Evolutionary conservation across 2,888 invertebrate species (phyloP).

Genomic region (Cecidostiba fungosa): DNA sequence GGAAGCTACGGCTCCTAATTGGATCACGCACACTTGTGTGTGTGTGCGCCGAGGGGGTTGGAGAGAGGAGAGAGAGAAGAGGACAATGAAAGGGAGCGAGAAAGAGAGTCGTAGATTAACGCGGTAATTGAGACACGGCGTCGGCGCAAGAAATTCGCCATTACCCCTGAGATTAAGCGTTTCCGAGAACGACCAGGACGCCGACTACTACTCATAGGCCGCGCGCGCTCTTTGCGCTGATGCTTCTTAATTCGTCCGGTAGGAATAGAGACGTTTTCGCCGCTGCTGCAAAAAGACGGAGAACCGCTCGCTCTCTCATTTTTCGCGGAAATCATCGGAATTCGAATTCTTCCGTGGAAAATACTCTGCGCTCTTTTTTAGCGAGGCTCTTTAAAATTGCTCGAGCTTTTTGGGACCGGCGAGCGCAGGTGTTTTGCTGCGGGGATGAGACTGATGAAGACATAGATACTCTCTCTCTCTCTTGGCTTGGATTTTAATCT

Average conservation of each 20-base stretch:
- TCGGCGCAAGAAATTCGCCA: conserved; percentile 56
- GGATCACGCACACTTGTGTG: conserved; percentile 72
- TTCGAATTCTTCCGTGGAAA: conserved; percentile 4
- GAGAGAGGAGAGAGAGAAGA: neutral
- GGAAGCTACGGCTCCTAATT: conserved; percentile 70
- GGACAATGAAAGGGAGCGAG: conserved; percentile 34
- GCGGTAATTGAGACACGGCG: conserved; percentile 78
- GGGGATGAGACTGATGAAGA: conserved; percentile 21
- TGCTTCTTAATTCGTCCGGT: conserved; percentile 27
- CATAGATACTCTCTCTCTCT: conserved; percentile 9
- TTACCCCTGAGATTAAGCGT: conserved; percentile 43
- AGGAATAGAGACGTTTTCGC: conserved; percentile 58
- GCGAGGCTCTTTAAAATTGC: conserved; percentile 9
- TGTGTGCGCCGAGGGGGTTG: neutral
- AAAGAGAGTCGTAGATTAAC: conserved; percentile 76
- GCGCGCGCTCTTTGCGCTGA: neutral
- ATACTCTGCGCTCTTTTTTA: neutral
- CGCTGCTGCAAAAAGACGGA: neutral
- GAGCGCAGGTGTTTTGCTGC: conserved; percentile 6
- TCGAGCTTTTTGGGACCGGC: neutral
- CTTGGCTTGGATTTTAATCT: neutral
- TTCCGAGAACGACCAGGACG: conserved; percentile 43
- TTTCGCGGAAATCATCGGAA: conserved; percentile 34
- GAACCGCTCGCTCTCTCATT: neutral
- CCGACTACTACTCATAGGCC: conserved; percentile 12